Base-by-base conservation (phyloP, 2,113 vertebrate species). In the Illadopsis cleaveri region DNA sequence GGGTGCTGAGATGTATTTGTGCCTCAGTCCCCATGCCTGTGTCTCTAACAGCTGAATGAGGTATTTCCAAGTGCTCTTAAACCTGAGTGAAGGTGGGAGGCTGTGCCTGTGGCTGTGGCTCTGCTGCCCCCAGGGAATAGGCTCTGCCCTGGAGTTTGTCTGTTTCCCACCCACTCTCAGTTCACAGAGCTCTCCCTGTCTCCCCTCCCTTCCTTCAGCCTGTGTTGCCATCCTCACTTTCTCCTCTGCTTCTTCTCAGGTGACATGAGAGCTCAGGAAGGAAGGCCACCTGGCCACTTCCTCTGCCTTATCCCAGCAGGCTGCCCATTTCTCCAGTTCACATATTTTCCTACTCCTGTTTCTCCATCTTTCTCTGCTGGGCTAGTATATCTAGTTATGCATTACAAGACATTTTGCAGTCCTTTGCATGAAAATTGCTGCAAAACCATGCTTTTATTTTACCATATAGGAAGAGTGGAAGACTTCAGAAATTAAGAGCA, bases 151-250 rank as follows among this genome's bases (percentile, higher is more conserved):
- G 14, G 21, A 37, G 57, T 1, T 6, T 9, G 4, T 21, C 31
- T 45, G 6, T 50, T 68, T 85, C 31, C 48, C 62, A 91, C 16
- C 5, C 3, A 3, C 38, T 62, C 44, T 4, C 13, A 10, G 20
- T 12, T 85, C 73, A 38, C 47, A 23, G 13, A 30, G 37, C 78
- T 88, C 90, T 75, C 37, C 58, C 30, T 24, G 2, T 11, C 15
- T 70, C 24, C 17, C 22, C 24, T 72, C 35, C n/a, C 33, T 19
- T 47, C 27, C 47, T 53, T 62, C 48, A 78, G 38, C 48, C 60
- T 24, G 5, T 6, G 2, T 2, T 4, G 0, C 17, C 35, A 69
- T 14, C 30, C 31, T 65, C 6, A 1, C 37, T 42, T 80, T 38
- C 54, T 73, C 30, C 40, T 45, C 24, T 82, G 51, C 44, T 40